A percentile compares a stretch with the other conserved stretches of the same genome.
Evolutionary conservation across 2,888 invertebrate genomes (phyloP).

Genomic region (Ectemnius continuus): DNA sequence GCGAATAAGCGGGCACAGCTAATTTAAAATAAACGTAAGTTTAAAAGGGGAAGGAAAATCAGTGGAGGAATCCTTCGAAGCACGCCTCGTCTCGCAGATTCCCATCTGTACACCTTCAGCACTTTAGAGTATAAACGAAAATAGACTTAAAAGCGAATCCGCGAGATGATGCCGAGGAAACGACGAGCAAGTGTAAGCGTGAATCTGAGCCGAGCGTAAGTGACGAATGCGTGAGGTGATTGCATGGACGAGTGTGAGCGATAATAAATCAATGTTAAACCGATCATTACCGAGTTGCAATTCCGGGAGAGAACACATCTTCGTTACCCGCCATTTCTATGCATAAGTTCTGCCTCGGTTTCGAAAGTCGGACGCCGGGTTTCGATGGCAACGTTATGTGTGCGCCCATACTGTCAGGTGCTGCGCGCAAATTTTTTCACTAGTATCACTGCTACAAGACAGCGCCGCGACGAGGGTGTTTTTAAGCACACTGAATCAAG

Average conservation of each 20-base stretch:
- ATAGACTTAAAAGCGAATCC: conserved; percentile 66
- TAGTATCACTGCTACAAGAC: conserved; percentile 10
- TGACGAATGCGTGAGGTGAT: conserved; percentile 48
- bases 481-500: conserved; percentile 26
- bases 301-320: conserved; percentile 62
- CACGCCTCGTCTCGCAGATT: conserved; percentile 76
- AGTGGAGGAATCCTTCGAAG: conserved; percentile 58
- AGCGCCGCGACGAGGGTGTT: conserved; percentile 21
- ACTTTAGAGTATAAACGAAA: conserved; percentile 55
- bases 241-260: conserved; percentile 44
- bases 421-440: conserved; percentile 17
- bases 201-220: conserved; percentile 39
- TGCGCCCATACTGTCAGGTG: conserved; percentile 30
- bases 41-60: conserved; percentile 34
- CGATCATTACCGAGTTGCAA: conserved; percentile 66
- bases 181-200: conserved; percentile 35
- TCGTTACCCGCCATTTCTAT: conserved; percentile 63
- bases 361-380: conserved; percentile 40
- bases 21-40: conserved; percentile 47
- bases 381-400: conserved; percentile 20
- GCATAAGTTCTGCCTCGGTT: conserved; percentile 56
- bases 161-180: conserved; percentile 72
- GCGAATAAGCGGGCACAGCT: conserved; percentile 70
- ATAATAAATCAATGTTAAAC: conserved; percentile 70
- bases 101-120: conserved; percentile 46